A percentile compares a stretch with the other conserved stretches of the same genome.
phyloP scores from a whole-genome alignment of 2,113 vertebrate genomes.

The Xyrauchen texanus region DNA sequence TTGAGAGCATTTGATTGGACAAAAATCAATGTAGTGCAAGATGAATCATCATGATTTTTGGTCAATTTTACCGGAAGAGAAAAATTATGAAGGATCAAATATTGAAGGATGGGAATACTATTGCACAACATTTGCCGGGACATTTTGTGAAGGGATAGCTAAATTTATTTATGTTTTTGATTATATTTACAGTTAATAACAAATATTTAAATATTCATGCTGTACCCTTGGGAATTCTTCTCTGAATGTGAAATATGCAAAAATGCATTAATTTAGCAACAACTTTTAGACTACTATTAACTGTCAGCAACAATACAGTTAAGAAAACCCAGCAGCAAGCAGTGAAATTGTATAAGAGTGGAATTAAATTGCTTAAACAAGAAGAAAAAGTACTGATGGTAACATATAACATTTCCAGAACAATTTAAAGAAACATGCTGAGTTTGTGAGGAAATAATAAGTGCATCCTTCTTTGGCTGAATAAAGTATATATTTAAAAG shows the following conservation, averaged over 20 bases:
- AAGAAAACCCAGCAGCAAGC: constrained; percentile 10
- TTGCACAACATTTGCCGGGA: no score
- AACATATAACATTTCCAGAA: neutral
- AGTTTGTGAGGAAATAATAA: constrained; percentile 1
- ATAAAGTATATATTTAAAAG: constrained; percentile 24
- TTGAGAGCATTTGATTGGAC: no score
- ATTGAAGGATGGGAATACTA: no score
- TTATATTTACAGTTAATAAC: no score
- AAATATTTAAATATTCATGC: constrained; percentile 4
- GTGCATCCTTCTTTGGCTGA: neutral
- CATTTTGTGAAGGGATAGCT: no score
- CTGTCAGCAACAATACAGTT: neutral
- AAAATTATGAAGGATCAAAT: no score
- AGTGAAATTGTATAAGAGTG: neutral
- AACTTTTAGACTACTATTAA: constrained; percentile 1
- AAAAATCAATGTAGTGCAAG: no score
- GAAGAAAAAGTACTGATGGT: constrained; percentile 2
- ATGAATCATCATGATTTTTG: no score
- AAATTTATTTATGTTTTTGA: no score
- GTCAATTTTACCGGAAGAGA: no score
- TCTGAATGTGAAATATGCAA: neutral
- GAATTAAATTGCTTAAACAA: constrained; percentile 4
- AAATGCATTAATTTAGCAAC: neutral
- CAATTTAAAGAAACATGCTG: constrained; percentile 18
- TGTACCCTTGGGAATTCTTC: neutral